A percentile compares a stretch with the other conserved stretches of the same genome.
phyloP scores from a whole-genome alignment of 2,797 vertebrate species.

The Phaenicophaeus curvirostris region DNA sequence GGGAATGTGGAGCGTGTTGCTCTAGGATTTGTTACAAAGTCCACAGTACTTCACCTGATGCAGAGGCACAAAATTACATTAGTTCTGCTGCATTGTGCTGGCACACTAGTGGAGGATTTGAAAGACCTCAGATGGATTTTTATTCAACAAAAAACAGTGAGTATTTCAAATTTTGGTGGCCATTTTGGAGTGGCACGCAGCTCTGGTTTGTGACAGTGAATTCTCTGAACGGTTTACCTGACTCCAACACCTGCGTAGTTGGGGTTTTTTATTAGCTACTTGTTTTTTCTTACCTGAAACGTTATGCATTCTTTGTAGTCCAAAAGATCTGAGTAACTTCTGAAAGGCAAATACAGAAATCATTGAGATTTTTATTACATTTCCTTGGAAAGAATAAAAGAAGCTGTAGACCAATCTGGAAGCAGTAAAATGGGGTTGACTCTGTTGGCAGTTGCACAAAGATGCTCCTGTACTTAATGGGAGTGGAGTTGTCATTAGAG shows the following conservation, averaged over 20 bases:
- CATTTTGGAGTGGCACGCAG: no score
- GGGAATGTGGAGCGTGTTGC: neutral
- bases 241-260: no score
- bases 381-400: neutral
- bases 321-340: neutral
- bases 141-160: neutral
- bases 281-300: no score
- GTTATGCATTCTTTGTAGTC: neutral
- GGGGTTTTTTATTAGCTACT: no score
- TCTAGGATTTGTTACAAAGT: neutral
- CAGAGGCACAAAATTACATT: neutral
- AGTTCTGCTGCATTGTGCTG: neutral
- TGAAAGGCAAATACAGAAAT: neutral
- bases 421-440: neutral
- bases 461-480: neutral
- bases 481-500: neutral
- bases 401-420: neutral
- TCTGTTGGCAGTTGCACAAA: neutral
- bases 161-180: neutral
- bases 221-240: no score
- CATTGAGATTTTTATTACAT: neutral
- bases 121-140: neutral
- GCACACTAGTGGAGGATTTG: neutral
- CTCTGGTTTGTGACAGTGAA: no score
- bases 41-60: neutral